A percentile compares a stretch with the other conserved stretches of the same genome.
Evolutionary conservation across 2,888 invertebrate species (phyloP).

Genomic region (Andrena bucephala): DNA sequence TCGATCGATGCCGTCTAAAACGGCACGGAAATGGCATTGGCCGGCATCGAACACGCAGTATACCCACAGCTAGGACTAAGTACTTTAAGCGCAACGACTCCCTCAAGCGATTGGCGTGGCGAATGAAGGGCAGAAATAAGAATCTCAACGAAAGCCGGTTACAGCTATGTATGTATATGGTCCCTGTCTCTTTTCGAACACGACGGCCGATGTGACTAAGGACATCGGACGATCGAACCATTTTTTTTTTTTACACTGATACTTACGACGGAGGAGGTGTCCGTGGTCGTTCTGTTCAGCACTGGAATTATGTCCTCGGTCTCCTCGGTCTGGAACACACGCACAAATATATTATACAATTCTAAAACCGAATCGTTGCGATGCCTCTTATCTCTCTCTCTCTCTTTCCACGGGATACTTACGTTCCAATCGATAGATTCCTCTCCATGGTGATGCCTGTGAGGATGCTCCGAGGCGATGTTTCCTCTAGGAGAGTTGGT

Average conservation of each 20-base stretch:
- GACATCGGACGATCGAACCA: not conserved
- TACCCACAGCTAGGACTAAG: conserved; percentile 67
- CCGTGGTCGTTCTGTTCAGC: conserved; percentile 59
- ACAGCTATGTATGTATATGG: conserved; percentile 17
- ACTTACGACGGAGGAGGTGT: conserved; percentile 53
- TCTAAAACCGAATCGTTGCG: not conserved
- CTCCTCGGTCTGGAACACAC: conserved; percentile 69
- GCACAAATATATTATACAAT: not conserved
- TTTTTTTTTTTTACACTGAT: not conserved
- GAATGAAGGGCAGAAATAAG: conserved; percentile 61
- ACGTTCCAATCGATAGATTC: conserved; percentile 74
- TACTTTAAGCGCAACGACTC: conserved; percentile 64
- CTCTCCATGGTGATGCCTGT: conserved; percentile 85
- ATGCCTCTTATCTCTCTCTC: not conserved
- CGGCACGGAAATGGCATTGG: conserved; percentile 32
- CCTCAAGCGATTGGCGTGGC: conserved; percentile 69
- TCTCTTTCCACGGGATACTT: not conserved
- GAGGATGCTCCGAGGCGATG: conserved; percentile 79
- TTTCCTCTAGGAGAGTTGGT: conserved; percentile 64
- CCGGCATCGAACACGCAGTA: conserved; percentile 50
- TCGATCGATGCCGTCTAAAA: conserved; percentile 49
- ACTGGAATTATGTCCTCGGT: conserved; percentile 74
- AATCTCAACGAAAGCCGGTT: conserved; percentile 59
- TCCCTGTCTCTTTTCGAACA: conserved; percentile 15
- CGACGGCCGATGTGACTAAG: conserved; percentile 8